Evolutionary conservation across 2,888 invertebrate genomes (phyloP).

Genomic region (Entomobrya proxima): DNA sequence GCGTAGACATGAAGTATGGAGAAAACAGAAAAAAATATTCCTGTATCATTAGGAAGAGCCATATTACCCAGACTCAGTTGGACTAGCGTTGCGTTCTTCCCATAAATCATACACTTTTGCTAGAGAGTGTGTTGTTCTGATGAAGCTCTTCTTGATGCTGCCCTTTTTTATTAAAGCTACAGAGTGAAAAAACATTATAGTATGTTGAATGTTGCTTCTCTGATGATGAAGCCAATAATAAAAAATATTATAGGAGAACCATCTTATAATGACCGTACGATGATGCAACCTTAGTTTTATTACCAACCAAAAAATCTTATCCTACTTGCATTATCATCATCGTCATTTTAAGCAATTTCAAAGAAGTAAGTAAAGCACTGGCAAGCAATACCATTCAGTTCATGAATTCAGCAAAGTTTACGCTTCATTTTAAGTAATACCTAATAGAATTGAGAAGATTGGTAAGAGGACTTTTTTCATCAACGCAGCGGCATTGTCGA

Average conservation of each 20-base stretch:
- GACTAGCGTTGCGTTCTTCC: slow-evolving; percentile 6
- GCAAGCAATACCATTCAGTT: neutral
- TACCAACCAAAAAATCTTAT: neutral
- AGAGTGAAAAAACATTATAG: neutral
- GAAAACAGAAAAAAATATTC: slow-evolving; percentile 15
- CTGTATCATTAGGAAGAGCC: slow-evolving; percentile 45
- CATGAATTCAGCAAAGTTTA: slow-evolving; percentile 6
- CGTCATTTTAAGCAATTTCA: neutral
- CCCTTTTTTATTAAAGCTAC: slow-evolving; percentile 5
- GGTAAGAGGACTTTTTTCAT: neutral
- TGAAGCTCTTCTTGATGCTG: slow-evolving; percentile 42
- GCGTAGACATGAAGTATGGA: slow-evolving; percentile 38
- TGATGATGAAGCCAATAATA: slow-evolving; percentile 50
- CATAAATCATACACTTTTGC: slow-evolving; percentile 56
- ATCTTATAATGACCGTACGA: slow-evolving; percentile 10
- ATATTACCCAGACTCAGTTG: slow-evolving; percentile 10
- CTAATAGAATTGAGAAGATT: slow-evolving; percentile 16
- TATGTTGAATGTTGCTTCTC: neutral
- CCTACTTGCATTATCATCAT: neutral
- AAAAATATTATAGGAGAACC: slow-evolving; percentile 12
- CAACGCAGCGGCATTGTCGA: neutral
- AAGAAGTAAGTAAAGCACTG: neutral
- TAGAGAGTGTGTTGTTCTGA: slow-evolving; percentile 24
- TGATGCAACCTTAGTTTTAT: slow-evolving; percentile 37
- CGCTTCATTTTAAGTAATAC: slow-evolving; percentile 7